Evolutionary conservation across 1,140 invertebrate species (phyloP).

Genomic region (Pantala flavescens): DNA sequence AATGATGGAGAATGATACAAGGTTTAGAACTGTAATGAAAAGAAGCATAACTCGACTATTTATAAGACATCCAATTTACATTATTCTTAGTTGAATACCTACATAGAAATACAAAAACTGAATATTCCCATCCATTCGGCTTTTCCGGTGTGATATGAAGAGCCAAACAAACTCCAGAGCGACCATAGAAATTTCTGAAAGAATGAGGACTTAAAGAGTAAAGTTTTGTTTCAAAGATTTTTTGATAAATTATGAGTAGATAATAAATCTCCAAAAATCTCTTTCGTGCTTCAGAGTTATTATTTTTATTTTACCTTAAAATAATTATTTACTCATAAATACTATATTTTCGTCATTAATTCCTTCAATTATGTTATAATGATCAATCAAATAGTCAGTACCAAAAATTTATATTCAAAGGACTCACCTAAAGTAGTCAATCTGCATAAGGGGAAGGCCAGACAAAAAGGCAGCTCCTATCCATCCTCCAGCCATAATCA

Average conservation of each 20-base stretch:
- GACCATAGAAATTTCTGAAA: conserved; percentile 42
- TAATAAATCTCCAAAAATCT: too few relatives aligned
- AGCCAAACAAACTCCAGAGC: conserved; percentile 48
- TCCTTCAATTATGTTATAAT: too few relatives aligned
- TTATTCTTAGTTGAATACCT: conserved; percentile 19
- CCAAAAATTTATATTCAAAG: not conserved
- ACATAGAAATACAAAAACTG: conserved; percentile 45
- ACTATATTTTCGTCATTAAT: too few relatives aligned
- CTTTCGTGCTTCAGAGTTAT: not conserved
- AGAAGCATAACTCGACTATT: not conserved
- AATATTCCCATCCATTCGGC: conserved; percentile 49
- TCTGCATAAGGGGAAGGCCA: conserved; percentile 35
- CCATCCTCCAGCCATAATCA: conserved; percentile 41
- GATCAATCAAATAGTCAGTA: too few relatives aligned
- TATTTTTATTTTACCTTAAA: not conserved
- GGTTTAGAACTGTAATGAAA: conserved; percentile 35
- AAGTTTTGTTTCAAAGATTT: not conserved
- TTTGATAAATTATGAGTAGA: too few relatives aligned
- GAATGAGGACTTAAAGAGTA: not conserved
- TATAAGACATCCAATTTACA: not conserved
- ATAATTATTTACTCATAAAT: not conserved
- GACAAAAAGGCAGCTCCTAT: conserved; percentile 35
- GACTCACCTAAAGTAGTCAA: conserved; percentile 36
- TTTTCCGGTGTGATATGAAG: conserved; percentile 45
- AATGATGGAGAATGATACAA: conserved; percentile 42